phyloP scores from a whole-genome alignment of 2,888 invertebrate genomes.

The Tubulanus polymorphus region DNA sequence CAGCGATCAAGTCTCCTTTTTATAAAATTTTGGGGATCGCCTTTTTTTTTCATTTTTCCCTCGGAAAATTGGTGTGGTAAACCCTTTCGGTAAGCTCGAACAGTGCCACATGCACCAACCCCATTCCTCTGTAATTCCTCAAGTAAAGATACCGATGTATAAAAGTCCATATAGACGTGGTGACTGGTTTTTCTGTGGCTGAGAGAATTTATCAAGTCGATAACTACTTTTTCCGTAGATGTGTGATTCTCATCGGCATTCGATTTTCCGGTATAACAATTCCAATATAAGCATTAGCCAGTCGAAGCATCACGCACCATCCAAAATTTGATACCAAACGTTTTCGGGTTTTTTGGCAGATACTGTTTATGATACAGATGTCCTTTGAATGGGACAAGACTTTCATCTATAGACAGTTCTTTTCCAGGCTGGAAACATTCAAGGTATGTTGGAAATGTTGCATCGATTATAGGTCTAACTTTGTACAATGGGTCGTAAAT shows the following conservation, averaged over 20 bases:
- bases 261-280: background rate
- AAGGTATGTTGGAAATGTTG: background rate
- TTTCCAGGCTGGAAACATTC: background rate
- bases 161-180: background rate
- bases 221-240: background rate
- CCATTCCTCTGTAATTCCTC: background rate
- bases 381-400: background rate
- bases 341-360: conserved; percentile 3
- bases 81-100: background rate
- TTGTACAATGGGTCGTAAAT: conserved; percentile 2
- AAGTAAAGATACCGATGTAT: background rate
- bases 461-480: conserved; percentile 3
- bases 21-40: background rate
- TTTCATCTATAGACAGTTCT: conserved; percentile 1
- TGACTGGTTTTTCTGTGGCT: no score
- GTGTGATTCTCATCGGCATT: background rate
- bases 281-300: background rate
- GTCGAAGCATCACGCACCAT: background rate
- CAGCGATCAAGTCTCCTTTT: background rate
- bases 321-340: conserved; percentile 5
- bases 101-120: background rate
- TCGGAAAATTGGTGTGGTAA: background rate
- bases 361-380: background rate
- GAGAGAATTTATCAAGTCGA: no score
- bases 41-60: background rate